phyloP scores from a whole-genome alignment of 2,113 vertebrate genomes.

The Hucho hucho region DNA sequence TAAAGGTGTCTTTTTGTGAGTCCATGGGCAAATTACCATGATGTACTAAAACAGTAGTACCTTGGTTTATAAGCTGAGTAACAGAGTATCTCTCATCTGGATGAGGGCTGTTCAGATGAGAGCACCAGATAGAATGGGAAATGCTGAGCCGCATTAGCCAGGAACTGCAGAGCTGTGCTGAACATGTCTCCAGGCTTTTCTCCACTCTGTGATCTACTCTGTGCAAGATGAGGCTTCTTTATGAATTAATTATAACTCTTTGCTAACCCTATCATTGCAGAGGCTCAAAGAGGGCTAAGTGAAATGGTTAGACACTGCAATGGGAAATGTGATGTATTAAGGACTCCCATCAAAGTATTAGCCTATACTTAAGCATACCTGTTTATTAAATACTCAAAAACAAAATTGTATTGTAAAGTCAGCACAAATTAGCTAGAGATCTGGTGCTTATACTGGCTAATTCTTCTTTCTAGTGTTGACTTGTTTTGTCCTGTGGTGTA shows the following conservation, averaged over 20 bases:
- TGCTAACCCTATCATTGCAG: background rate
- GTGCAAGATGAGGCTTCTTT: background rate
- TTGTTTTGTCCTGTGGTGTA: conserved; percentile 51
- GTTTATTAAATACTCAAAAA: too few species aligned
- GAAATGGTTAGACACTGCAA: background rate
- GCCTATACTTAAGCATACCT: too few species aligned
- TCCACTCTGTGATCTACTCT: background rate
- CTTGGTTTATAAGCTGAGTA: background rate
- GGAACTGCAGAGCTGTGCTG: background rate
- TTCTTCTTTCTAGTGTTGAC: too few species aligned
- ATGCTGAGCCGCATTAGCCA: background rate
- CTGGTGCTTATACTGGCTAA: too few species aligned
- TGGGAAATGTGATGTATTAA: background rate
- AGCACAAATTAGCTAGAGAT: too few species aligned
- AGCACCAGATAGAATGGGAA: background rate
- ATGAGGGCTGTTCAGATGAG: background rate
- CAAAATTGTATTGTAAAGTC: too few species aligned
- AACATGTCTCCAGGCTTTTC: background rate
- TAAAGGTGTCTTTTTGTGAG: background rate
- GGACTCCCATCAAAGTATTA: too few species aligned
- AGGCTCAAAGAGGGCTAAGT: background rate
- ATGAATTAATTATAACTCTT: background rate
- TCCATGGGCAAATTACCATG: background rate
- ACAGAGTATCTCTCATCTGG: too few species aligned
- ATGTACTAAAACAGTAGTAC: background rate